Percentiles rank a stretch among this genome's conserved stretches.
Evolutionary conservation across 2,888 invertebrate species (phyloP).

Genomic region (Oscheius sp.): DNA sequence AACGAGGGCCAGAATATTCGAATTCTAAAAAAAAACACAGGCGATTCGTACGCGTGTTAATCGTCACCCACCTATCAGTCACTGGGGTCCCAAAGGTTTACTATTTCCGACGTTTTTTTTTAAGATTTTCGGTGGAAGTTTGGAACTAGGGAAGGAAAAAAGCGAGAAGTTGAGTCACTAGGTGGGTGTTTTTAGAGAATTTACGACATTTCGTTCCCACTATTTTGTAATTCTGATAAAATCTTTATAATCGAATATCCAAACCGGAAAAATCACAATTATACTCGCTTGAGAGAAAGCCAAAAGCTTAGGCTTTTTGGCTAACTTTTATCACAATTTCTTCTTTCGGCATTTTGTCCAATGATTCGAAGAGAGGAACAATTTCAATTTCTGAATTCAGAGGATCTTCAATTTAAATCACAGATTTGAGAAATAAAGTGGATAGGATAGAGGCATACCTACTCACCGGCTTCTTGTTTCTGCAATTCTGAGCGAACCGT

Average conservation of each 20-base stretch:
- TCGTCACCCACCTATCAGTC: too few species aligned
- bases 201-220: background rate
- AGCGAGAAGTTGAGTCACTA: too few species aligned
- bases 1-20: too few species aligned
- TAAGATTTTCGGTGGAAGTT: too few species aligned
- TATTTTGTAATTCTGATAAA: background rate
- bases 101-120: too few species aligned
- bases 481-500: background rate
- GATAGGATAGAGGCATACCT: too few species aligned
- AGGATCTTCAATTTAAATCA: too few species aligned
- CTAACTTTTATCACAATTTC: slow-evolving; percentile 23
- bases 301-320: slow-evolving; percentile 3
- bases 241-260: background rate
- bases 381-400: background rate
- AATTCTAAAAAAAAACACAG: too few species aligned
- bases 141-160: too few species aligned
- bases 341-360: slow-evolving; percentile 19
- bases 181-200: background rate
- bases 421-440: too few species aligned
- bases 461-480: background rate
- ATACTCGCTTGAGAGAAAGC: background rate
- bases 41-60: too few species aligned
- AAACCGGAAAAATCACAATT: background rate
- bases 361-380: background rate
- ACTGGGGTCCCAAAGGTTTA: too few species aligned